Evolutionary conservation across 35 echinoderm and acorn worm genomes (phyloP), one percentile per base, ranked within the genome.

Genomic region (Apostichopus japonicus): DNA sequence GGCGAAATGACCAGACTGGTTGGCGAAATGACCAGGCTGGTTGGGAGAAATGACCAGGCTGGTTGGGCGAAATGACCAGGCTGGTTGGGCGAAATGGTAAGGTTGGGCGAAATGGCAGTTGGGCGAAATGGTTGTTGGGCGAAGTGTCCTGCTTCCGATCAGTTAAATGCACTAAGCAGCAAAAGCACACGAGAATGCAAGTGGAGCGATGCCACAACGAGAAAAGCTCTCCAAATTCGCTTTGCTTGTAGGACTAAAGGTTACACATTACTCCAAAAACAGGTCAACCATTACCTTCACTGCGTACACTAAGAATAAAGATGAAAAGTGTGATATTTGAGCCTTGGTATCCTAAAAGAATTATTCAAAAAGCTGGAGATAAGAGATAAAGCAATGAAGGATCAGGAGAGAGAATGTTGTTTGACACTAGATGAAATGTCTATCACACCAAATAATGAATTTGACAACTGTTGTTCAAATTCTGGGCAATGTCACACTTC

Each of bases 301-400:
- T 78, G 57, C 21, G 55, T 51, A 93, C 92, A 75, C 84, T 93
- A 55, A 67, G 87, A 56, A 87, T 56, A 54, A 70, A 83, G 62
- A 87, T 88, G 70, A 13, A 78, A 78, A 79, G 59, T 76, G 72
- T 88, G 25, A 23, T 52, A 58, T 93, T 93, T 89, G 83, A 77
- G 75, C 83, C 92, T 87, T 87, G 92, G 92, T 89, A 76, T 93
- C 51, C 73, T 93, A 76, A 21, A 24, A 11, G 65, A 93, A 52
- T 25, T 89, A 27, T 93, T 93, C 72, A 55, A 89, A 77, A 63
- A 87, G 17, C 72, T 93, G 54, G 65, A 77, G 72, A 24, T 93
- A 52, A 89, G 89, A 65, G 92, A 79, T 44, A 52, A 89, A 61
- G 56, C 17, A 63, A 71, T 93, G 72, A 93, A 70, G 25, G 54